These are phyloP conservation scores for Chrysocyon brachyurus DNA, from an alignment of 2,797 vertebrate genomes.

Conservation along the genomic window DNA sequence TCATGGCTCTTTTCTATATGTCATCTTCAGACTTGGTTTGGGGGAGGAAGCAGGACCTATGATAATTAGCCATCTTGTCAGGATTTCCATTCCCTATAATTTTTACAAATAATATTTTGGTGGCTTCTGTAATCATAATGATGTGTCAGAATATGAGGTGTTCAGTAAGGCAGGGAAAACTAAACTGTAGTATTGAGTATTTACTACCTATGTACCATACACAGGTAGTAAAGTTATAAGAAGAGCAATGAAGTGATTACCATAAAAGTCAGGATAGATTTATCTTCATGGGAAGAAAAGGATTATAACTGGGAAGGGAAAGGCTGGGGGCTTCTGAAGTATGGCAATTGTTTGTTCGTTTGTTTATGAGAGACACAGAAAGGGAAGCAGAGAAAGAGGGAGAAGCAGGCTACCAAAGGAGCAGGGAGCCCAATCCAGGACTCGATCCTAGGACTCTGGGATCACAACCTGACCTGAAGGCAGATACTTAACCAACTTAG, in stretches of 20 bases:
- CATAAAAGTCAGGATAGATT: not conserved
- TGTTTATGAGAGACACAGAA: too few relatives aligned
- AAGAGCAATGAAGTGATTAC: not conserved
- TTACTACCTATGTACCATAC: too few relatives aligned
- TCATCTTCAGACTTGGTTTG: not conserved
- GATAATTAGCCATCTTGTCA: not conserved
- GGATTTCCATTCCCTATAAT: not conserved
- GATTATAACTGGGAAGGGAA: not conserved
- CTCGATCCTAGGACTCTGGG: too few relatives aligned
- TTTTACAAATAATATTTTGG: conserved; percentile 25
- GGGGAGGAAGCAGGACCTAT: not conserved
- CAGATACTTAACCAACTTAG: too few relatives aligned
- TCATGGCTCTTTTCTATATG: not conserved
- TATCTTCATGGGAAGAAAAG: not conserved
- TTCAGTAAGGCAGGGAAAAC: not conserved
- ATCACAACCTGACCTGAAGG: too few relatives aligned
- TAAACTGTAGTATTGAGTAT: not conserved
- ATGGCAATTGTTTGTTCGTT: too few relatives aligned
- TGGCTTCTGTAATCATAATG: not conserved
- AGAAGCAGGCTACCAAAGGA: too few relatives aligned
- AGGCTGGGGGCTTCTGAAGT: not conserved
- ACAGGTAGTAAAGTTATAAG: not conserved
- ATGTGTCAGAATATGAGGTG: not conserved
- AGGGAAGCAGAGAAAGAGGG: too few relatives aligned
- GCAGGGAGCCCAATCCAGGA: too few relatives aligned